Evolutionary conservation across 1,140 invertebrate genomes (phyloP).

Genomic region (Eurytemora carolleeae): DNA sequence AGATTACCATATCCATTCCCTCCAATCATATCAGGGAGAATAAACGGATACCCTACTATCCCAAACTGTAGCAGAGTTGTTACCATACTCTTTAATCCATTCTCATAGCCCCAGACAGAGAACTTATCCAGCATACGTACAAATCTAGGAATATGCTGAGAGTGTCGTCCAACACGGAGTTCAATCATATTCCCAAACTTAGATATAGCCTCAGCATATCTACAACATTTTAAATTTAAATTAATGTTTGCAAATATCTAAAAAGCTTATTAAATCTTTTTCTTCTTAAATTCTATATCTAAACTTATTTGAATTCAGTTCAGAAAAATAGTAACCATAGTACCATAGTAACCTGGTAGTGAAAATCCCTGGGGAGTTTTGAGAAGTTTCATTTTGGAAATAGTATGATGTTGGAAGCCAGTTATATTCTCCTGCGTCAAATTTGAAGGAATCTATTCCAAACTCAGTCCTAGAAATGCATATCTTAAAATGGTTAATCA

Average conservation of each 20-base stretch:
- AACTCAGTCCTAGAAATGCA: slow-evolving; percentile 33
- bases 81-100: slow-evolving; percentile 52
- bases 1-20: slow-evolving; percentile 43
- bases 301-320: too few relatives aligned
- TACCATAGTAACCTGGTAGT: too few relatives aligned
- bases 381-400: too few relatives aligned
- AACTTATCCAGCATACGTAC: slow-evolving; percentile 70
- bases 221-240: too few relatives aligned
- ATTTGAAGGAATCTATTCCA: slow-evolving; percentile 69
- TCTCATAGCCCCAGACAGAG: slow-evolving; percentile 52
- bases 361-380: too few relatives aligned
- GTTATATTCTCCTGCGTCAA: slow-evolving; percentile 62
- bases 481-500: too few relatives aligned
- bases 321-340: too few relatives aligned
- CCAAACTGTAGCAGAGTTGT: slow-evolving; percentile 48
- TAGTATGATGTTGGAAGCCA: slow-evolving; percentile 28
- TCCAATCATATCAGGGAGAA: slow-evolving; percentile 77
- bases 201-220: slow-evolving; percentile 41
- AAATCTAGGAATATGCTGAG: slow-evolving; percentile 56
- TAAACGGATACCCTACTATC: slow-evolving; percentile 43
- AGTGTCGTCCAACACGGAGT: slow-evolving; percentile 41
- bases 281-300: too few relatives aligned
- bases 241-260: too few relatives aligned
- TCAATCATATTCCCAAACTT: slow-evolving; percentile 46
- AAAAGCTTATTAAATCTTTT: too few relatives aligned